phyloP scores from a whole-genome alignment of 53 echinoderm and acorn worm genomes.

The Astropecten irregularis region DNA sequence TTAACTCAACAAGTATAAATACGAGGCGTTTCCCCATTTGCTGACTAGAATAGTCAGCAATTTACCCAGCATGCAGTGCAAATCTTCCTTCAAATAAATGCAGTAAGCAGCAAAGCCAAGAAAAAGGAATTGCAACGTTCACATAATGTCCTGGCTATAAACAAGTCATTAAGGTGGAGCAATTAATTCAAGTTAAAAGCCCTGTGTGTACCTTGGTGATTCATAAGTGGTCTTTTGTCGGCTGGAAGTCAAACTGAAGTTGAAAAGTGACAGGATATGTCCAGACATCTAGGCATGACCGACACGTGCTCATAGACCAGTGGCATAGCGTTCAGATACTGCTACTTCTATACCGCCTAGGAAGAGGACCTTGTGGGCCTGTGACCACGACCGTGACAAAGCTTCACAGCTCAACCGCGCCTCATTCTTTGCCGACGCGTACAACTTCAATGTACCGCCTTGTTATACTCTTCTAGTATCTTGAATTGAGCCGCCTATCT shows the following conservation, averaged over 20 bases:
- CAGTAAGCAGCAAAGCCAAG: too few species aligned
- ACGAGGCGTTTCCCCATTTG: conserved; percentile 9
- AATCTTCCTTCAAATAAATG: neutral
- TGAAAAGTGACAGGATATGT: neutral
- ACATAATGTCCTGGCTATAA: neutral
- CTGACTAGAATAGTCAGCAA: neutral
- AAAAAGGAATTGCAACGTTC: neutral
- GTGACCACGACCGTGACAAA: conserved; percentile 62
- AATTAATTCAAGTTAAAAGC: conserved; percentile 1
- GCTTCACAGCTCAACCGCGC: conserved; percentile 8
- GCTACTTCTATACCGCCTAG: neutral
- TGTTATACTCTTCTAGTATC: neutral
- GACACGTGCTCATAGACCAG: conserved; percentile 26
- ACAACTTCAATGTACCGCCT: neutral
- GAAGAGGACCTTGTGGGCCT: conserved; percentile 30
- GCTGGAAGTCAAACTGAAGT: too few species aligned
- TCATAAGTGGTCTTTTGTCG: neutral
- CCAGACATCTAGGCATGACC: neutral
- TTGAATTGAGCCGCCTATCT: conserved; percentile 5
- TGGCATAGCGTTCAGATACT: neutral
- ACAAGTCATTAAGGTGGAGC: neutral
- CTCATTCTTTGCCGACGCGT: conserved; percentile 13
- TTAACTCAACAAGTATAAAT: neutral
- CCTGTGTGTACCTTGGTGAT: neutral
- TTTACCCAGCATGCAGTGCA: conserved; percentile 34